A percentile compares a stretch with the other conserved stretches of the same genome.
Conservation (phyloP, 2,888 invertebrate genomes). For the Hirtodrosophila confusa region DNA sequence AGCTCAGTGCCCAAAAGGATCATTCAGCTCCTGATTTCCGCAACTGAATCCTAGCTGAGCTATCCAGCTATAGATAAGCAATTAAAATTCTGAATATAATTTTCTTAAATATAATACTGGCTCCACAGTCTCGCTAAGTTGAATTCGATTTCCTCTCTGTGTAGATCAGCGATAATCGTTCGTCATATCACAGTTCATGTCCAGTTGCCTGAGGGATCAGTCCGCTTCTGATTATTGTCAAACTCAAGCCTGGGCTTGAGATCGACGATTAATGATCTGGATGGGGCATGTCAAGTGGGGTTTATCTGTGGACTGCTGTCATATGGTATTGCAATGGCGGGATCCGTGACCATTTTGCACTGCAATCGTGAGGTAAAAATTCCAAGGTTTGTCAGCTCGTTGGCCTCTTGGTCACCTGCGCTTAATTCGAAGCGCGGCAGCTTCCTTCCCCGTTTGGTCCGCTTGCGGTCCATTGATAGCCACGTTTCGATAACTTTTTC, state of each 20-base stretch:
- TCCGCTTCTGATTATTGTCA: neutral
- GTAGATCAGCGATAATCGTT: no score
- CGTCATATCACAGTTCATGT: no score
- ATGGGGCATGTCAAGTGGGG: slow-evolving; percentile 56
- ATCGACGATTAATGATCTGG: slow-evolving; percentile 69
- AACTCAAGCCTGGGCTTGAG: slow-evolving; percentile 1
- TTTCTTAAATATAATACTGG: no score
- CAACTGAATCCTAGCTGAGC: no score
- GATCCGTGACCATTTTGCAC: slow-evolving; percentile 58
- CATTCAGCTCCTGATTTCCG: no score
- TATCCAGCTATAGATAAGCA: no score
- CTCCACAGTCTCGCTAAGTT: no score
- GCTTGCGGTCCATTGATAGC: slow-evolving; percentile 64
- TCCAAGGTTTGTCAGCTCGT: slow-evolving; percentile 81
- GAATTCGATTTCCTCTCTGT: no score
- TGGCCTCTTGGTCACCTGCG: slow-evolving; percentile 82
- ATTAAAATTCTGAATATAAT: no score
- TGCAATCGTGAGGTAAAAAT: slow-evolving; percentile 58
- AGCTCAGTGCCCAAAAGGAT: no score
- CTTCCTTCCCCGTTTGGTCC: slow-evolving; percentile 33
- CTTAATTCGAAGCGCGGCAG: slow-evolving; percentile 71
- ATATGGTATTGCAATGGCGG: slow-evolving; percentile 44
- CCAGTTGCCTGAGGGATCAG: neutral
- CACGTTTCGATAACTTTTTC: slow-evolving; percentile 72
- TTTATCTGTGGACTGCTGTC: slow-evolving; percentile 64